phyloP scores from a whole-genome alignment of 2,888 invertebrate species.

The Thereva nobilitata region DNA sequence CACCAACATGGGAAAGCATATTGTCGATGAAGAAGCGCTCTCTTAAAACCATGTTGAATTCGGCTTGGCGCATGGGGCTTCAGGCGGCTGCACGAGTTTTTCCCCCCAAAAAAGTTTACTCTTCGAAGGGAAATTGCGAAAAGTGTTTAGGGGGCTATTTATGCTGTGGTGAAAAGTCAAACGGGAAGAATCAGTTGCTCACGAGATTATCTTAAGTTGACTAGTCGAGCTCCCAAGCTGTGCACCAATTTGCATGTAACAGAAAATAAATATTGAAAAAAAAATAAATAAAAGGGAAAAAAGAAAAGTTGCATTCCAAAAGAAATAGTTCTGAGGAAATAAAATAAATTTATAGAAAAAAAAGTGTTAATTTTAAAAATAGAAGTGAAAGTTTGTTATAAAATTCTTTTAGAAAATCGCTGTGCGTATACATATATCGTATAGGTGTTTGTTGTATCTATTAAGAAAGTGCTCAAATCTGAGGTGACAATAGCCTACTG shows the following conservation, averaged over 20 bases:
- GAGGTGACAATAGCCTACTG: too few relatives aligned
- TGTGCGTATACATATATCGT: too few relatives aligned
- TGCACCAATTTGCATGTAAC: conserved; percentile 1
- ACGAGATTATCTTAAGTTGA: conserved; percentile 40
- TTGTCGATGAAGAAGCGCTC: too few relatives aligned
- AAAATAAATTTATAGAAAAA: too few relatives aligned
- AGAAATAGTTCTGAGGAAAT: too few relatives aligned
- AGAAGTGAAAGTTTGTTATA: too few relatives aligned
- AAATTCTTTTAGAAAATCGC: too few relatives aligned
- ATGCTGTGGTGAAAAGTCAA: conserved; percentile 37
- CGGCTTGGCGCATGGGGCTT: background rate
- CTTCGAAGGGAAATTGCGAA: conserved; percentile 4
- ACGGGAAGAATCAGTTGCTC: conserved; percentile 39
- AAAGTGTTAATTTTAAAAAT: too few relatives aligned
- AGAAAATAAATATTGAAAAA: background rate
- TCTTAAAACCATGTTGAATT: too few relatives aligned
- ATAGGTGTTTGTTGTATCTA: too few relatives aligned
- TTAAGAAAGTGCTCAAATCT: too few relatives aligned
- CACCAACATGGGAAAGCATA: too few relatives aligned
- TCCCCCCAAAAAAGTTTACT: conserved; percentile 18
- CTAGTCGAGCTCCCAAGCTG: conserved; percentile 30
- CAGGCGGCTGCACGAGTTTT: conserved; percentile 10
- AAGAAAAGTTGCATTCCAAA: background rate
- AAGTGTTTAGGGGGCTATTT: conserved; percentile 7
- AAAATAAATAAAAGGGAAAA: background rate